Evolutionary conservation across 2,797 vertebrate species (phyloP).

Genomic region (Sebastes minor): DNA sequence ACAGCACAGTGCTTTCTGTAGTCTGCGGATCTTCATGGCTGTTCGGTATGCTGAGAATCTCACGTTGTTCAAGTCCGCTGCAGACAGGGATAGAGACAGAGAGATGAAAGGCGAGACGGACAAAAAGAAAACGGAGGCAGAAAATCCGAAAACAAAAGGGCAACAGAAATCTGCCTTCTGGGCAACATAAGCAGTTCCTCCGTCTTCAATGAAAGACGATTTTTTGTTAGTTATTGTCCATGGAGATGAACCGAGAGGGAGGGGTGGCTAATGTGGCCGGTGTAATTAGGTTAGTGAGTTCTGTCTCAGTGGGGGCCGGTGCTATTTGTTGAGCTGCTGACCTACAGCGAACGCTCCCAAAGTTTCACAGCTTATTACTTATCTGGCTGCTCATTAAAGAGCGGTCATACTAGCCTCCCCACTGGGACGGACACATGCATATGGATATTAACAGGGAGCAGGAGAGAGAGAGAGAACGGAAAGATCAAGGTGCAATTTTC

Average conservation of each 20-base stretch:
- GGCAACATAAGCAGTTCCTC: slow-evolving; percentile 19
- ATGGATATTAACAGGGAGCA: slow-evolving; percentile 32
- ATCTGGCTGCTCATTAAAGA: slow-evolving; percentile 60
- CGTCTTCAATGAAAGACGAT: slow-evolving; percentile 12
- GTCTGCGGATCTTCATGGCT: slow-evolving; percentile 96
- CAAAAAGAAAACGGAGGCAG: slow-evolving; percentile 12
- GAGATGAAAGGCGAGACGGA: slow-evolving; percentile 36
- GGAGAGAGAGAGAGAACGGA: not conserved
- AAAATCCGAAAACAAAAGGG: slow-evolving; percentile 40
- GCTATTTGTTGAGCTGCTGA: slow-evolving; percentile 67
- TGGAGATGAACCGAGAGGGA: not conserved
- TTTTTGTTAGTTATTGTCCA: slow-evolving; percentile 43
- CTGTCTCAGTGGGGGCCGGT: slow-evolving; percentile 39
- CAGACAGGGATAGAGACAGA: slow-evolving; percentile 30
- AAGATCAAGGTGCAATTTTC: slow-evolving; percentile 14
- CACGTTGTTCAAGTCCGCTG: slow-evolving; percentile 96
- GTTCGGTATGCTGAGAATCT: slow-evolving; percentile 98
- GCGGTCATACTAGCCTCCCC: slow-evolving; percentile 12
- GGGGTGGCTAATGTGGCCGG: slow-evolving; percentile 27
- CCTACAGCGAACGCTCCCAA: slow-evolving; percentile 58
- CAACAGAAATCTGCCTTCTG: slow-evolving; percentile 33
- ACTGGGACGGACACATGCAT: slow-evolving; percentile 9
- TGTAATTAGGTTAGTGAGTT: slow-evolving; percentile 68
- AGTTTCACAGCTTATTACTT: slow-evolving; percentile 71
- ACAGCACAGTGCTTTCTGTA: slow-evolving; percentile 96